phyloP scores from a whole-genome alignment of 2,888 invertebrate genomes.

The Choreutis nemorana region DNA sequence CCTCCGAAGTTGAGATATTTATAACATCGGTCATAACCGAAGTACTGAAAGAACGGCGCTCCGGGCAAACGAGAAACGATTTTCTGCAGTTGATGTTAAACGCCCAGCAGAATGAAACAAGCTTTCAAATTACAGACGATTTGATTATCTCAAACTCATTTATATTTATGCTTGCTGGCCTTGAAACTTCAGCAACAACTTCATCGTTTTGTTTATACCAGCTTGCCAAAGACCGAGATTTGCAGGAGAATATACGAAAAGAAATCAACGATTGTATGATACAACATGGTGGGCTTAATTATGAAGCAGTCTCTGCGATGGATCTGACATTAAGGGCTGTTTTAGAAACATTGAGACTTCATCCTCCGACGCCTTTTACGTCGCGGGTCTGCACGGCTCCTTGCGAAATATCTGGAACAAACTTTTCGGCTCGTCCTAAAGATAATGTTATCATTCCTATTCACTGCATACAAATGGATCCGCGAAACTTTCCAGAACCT shows the following conservation, averaged over 20 bases:
- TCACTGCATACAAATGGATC: slow-evolving; percentile 46
- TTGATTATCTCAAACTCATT: slow-evolving; percentile 59
- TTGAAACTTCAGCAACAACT: slow-evolving; percentile 52
- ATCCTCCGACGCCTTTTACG: slow-evolving; percentile 51
- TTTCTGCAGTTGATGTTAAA: slow-evolving; percentile 58
- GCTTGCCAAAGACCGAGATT: slow-evolving; percentile 40
- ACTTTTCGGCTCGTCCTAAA: slow-evolving; percentile 31
- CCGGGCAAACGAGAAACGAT: slow-evolving; percentile 36
- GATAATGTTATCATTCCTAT: slow-evolving; percentile 48
- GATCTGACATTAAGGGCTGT: slow-evolving; percentile 32
- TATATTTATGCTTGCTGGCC: slow-evolving; percentile 58
- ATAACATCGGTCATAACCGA: slow-evolving; percentile 46
- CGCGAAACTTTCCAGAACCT: slow-evolving; percentile 40
- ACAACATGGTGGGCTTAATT: slow-evolving; percentile 34
- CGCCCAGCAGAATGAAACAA: slow-evolving; percentile 38
- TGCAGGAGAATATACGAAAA: slow-evolving; percentile 36
- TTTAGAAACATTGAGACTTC: slow-evolving; percentile 43
- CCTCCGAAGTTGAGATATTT: slow-evolving; percentile 45
- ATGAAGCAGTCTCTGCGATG: slow-evolving; percentile 47
- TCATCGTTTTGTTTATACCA: slow-evolving; percentile 54
- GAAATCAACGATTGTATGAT: slow-evolving; percentile 40
- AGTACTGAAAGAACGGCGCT: slow-evolving; percentile 42
- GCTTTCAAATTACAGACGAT: slow-evolving; percentile 48
- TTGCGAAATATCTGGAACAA: slow-evolving; percentile 33
- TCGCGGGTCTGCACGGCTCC: slow-evolving; percentile 47